Conservation (phyloP, 2,888 invertebrate genomes). For the Campoletis raptor region DNA sequence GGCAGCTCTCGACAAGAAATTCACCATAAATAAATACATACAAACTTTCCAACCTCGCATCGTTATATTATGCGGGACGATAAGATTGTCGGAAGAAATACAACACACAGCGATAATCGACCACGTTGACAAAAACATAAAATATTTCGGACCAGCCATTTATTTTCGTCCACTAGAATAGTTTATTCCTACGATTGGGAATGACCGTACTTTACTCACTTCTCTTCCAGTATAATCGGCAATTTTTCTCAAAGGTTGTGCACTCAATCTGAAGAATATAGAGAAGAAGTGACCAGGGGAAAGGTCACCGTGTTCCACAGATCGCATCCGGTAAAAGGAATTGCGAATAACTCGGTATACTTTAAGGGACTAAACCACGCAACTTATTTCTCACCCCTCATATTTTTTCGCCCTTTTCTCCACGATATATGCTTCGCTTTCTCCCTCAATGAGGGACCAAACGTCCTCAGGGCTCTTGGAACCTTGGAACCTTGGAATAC, state of each 20-base stretch:
- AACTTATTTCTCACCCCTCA: conserved; percentile 13
- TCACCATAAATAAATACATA: background rate
- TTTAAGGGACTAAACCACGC: background rate
- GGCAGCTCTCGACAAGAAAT: background rate
- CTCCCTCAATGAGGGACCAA: background rate
- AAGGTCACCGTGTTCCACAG: conserved; percentile 17
- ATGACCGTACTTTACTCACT: background rate
- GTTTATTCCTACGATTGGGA: background rate
- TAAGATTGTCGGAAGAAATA: background rate
- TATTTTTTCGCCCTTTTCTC: conserved; percentile 1
- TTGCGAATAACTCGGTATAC: conserved; percentile 4
- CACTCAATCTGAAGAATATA: conserved; percentile 11
- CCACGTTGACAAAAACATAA: background rate
- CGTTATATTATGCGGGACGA: background rate
- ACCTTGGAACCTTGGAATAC: conserved; percentile 21
- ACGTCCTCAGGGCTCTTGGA: background rate
- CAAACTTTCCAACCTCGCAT: background rate
- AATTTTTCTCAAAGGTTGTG: conserved; percentile 15
- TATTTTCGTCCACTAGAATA: background rate
- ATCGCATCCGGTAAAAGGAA: conserved; percentile 26
- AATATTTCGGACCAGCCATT: background rate
- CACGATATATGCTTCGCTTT: background rate
- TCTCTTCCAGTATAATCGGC: conserved; percentile 20
- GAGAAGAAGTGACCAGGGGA: background rate
- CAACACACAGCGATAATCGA: background rate